Evolutionary conservation across 2,888 invertebrate species (phyloP).

Genomic region (Leistus spinibarbis): DNA sequence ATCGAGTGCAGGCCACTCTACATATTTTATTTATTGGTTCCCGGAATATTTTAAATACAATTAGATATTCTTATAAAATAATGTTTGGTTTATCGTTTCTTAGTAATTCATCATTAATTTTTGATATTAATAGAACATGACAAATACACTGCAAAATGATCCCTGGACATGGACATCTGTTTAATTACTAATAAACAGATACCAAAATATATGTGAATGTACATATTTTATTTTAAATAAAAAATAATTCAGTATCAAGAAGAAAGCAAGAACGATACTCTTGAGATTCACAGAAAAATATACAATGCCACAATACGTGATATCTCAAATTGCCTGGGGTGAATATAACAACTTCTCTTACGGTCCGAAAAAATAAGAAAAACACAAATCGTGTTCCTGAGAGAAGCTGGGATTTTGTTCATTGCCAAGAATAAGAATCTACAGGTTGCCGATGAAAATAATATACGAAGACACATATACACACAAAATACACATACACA

Average conservation of each 20-base stretch:
- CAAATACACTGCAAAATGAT: slow-evolving; percentile 20
- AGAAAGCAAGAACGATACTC: no score
- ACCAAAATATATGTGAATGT: not conserved
- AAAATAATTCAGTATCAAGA: not conserved
- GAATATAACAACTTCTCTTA: not conserved
- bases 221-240: not conserved
- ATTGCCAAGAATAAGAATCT: slow-evolving; percentile 38
- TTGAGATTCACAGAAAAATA: not conserved
- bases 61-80: not conserved
- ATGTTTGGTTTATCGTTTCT: not conserved
- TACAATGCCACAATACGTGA: not conserved
- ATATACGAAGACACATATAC: slow-evolving; percentile 22
- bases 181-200: slow-evolving; percentile 18
- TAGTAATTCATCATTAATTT: not conserved
- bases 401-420: slow-evolving; percentile 6
- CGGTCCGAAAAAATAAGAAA: slow-evolving; percentile 1
- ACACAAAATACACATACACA: slow-evolving; percentile 13
- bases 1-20: no score
- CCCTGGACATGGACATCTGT: slow-evolving; percentile 28
- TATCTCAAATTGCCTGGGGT: not conserved
- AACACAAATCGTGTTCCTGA: slow-evolving; percentile 10
- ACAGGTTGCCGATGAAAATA: slow-evolving; percentile 43
- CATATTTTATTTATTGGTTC: no score
- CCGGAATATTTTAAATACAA: no score
- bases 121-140: slow-evolving; percentile 29